Evolutionary conservation across 1,140 invertebrate genomes (phyloP), one percentile per base, ranked within the genome.

Genomic region (Luehdorfia chinensis): DNA sequence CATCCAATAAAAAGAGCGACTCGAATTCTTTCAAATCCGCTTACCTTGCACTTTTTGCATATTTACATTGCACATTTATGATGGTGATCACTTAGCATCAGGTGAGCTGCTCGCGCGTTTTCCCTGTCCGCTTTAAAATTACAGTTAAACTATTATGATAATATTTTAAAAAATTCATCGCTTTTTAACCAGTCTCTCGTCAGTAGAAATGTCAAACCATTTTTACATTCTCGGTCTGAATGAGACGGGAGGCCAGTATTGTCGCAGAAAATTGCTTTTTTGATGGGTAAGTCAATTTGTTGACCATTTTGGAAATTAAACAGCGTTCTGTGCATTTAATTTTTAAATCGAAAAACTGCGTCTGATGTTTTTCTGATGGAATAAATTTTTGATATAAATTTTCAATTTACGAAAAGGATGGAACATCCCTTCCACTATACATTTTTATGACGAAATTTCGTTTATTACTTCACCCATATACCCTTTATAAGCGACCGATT

Each of bases 191-290:
- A n/a, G n/a, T n/a, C n/a, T n/a, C n/a, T n/a, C n/a, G n/a, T n/a
- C n/a, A n/a, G n/a, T n/a, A n/a, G n/a, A n/a, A n/a, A n/a, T n/a
- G n/a, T n/a, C n/a, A n/a, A n/a, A n/a, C n/a, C n/a, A n/a, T n/a
- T n/a, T n/a, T n/a, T n/a, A n/a, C n/a, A n/a, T n/a, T n/a, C n/a
- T n/a, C n/a, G 7, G 9, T 16, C 19, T 21, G 33, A 28, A 43
- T 39, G 43, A 25, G 18, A 28, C 25, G 16, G 43, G 47, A 32
- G 23, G 48, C 36, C 34, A 11, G 44, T 59, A 60, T 64, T 64
- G 61, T 64, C 39, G 46, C 25, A 8, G 27, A 25, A 45, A 50
- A 64, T 64, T 59, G 54, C 50, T 55, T 64, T 64, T 59, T 57
- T 54, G 54, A 55, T 59, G 48, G 43, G 49, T 44, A 47, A 51